These are phyloP conservation scores for Thelaira solivaga DNA, from an alignment of 2,888 invertebrate genomes.

Conservation along the genomic window DNA sequence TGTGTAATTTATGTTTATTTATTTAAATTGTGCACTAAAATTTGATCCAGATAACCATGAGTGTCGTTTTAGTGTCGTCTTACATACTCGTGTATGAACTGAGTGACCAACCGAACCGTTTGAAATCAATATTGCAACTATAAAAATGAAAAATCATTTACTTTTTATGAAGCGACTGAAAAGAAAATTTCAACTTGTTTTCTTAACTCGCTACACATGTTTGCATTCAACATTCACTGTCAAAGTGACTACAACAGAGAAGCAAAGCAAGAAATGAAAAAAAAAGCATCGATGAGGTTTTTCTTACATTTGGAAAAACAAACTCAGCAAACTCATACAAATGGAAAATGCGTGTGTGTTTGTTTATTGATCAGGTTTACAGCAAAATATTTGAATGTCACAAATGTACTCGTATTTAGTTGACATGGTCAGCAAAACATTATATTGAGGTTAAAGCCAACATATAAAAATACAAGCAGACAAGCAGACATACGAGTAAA, in stretches of 20 bases:
- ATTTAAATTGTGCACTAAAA: no score
- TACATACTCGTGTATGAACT: background rate
- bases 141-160: constrained; percentile 67
- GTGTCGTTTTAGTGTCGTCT: background rate
- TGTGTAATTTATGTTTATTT: no score
- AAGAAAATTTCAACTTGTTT: constrained; percentile 39
- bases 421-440: constrained; percentile 41
- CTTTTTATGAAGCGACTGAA: constrained; percentile 50
- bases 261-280: no score
- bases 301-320: background rate
- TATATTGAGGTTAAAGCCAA: constrained; percentile 22
- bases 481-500: background rate
- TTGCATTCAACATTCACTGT: constrained; percentile 52
- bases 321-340: background rate
- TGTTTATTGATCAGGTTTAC: constrained; percentile 8
- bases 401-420: no score
- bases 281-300: constrained; percentile 29
- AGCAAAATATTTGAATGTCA: background rate
- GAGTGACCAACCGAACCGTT: constrained; percentile 67
- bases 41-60: background rate
- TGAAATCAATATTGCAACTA: constrained; percentile 72
- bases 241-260: constrained; percentile 32
- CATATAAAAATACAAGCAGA: background rate
- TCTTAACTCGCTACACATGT: constrained; percentile 18
- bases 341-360: background rate